Conservation (phyloP, 1,140 invertebrate species). For the Atta cephalotes region DNA sequence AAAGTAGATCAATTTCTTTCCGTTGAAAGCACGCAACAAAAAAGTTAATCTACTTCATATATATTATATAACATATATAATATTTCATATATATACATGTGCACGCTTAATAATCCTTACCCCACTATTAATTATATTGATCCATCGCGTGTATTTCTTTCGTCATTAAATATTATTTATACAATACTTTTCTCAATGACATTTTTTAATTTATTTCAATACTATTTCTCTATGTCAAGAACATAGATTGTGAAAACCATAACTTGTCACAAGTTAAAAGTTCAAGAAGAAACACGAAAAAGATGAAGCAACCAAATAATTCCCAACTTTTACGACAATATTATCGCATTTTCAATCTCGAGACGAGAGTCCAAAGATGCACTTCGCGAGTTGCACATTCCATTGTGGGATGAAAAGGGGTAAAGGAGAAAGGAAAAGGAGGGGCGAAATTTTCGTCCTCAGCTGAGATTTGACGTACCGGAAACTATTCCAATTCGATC, state of each 20-base stretch:
- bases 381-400: not conserved
- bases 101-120: not conserved
- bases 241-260: not conserved
- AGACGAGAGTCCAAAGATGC: not conserved
- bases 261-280: not conserved
- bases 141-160: not conserved
- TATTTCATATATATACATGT: too few relatives aligned
- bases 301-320: slow-evolving; percentile 1
- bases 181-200: not conserved
- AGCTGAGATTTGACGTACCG: not conserved
- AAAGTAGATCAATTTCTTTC: too few relatives aligned
- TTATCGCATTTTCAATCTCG: not conserved
- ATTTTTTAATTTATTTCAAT: not conserved
- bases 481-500: slow-evolving; percentile 66
- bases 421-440: not conserved
- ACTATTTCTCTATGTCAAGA: not conserved
- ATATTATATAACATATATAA: not conserved
- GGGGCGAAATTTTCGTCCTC: slow-evolving; percentile 43
- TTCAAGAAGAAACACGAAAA: not conserved
- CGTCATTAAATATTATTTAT: not conserved
- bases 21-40: not conserved
- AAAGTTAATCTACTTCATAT: slow-evolving; percentile 7
- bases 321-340: not conserved
- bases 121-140: slow-evolving; percentile 9
- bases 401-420: not conserved